These are phyloP conservation scores for Julus scandinavius DNA, from an alignment of 2,888 invertebrate genomes.

Conservation along the genomic window DNA sequence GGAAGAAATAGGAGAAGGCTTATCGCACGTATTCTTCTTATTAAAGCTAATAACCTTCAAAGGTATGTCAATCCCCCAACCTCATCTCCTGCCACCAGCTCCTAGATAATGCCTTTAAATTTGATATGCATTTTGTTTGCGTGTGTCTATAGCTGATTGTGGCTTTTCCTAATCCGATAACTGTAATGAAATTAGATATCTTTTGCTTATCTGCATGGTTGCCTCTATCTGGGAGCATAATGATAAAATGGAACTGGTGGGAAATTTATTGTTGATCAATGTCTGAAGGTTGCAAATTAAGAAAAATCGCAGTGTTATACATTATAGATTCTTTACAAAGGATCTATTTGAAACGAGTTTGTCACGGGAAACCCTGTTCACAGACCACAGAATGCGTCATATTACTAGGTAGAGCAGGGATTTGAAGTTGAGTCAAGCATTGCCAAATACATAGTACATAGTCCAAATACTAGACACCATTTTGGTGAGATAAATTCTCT, in stretches of 20 bases:
- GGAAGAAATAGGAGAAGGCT: not conserved
- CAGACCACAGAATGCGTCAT: no score
- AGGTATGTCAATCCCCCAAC: not conserved
- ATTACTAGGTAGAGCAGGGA: no score
- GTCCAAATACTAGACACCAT: no score
- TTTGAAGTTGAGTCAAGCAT: no score
- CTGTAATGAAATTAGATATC: conserved; percentile 2
- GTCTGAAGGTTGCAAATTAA: not conserved
- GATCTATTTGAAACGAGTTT: not conserved
- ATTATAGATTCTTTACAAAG: not conserved
- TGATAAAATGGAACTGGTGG: not conserved
- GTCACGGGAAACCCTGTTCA: not conserved
- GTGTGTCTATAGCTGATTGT: not conserved
- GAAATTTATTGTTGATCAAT: not conserved
- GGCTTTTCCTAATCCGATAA: conserved; percentile 11
- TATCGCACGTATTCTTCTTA: not conserved
- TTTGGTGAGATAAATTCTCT: no score
- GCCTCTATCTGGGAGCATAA: not conserved
- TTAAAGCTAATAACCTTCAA: conserved; percentile 18
- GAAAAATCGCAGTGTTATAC: not conserved
- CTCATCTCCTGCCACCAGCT: not conserved
- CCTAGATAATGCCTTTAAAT: not conserved
- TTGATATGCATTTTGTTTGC: conserved; percentile 11
- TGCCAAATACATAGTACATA: no score
- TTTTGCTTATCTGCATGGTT: not conserved